These are phyloP conservation scores for Gandaritis pyraliata DNA, from an alignment of 2,888 invertebrate species.

Conservation along the genomic window DNA sequence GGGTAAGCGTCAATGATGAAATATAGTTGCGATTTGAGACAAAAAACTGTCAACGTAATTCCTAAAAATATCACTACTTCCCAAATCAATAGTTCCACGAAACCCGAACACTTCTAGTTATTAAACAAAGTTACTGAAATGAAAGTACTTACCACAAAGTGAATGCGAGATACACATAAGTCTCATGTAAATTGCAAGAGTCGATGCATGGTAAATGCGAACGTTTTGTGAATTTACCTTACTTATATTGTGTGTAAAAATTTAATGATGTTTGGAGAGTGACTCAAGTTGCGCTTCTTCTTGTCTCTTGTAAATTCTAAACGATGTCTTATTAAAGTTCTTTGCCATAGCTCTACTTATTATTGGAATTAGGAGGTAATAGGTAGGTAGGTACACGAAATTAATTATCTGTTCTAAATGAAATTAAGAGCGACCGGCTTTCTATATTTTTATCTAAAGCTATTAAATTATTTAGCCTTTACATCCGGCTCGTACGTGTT, in stretches of 20 bases:
- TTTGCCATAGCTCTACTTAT: no score
- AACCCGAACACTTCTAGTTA: slow-evolving; percentile 3
- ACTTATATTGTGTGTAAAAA: no score
- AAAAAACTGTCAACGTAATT: background rate
- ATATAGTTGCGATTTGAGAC: background rate
- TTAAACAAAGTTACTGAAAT: slow-evolving; percentile 19
- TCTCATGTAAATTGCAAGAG: slow-evolving; percentile 37
- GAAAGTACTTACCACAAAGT: slow-evolving; percentile 17
- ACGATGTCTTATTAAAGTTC: no score
- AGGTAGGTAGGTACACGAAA: no score
- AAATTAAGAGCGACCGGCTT: background rate
- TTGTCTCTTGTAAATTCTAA: no score
- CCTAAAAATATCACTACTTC: slow-evolving; percentile 4
- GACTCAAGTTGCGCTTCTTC: no score
- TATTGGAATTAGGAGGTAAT: no score
- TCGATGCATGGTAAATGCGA: slow-evolving; percentile 17
- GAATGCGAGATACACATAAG: slow-evolving; percentile 23
- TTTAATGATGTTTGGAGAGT: no score
- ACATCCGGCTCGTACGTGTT: slow-evolving; percentile 11
- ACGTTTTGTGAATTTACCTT: background rate
- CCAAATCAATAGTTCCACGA: slow-evolving; percentile 4
- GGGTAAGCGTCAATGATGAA: no score
- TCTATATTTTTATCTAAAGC: background rate
- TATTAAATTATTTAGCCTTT: background rate
- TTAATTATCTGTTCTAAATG: background rate